phyloP scores from a whole-genome alignment of 2,888 invertebrate genomes.

The Cryptosula pallasiana region DNA sequence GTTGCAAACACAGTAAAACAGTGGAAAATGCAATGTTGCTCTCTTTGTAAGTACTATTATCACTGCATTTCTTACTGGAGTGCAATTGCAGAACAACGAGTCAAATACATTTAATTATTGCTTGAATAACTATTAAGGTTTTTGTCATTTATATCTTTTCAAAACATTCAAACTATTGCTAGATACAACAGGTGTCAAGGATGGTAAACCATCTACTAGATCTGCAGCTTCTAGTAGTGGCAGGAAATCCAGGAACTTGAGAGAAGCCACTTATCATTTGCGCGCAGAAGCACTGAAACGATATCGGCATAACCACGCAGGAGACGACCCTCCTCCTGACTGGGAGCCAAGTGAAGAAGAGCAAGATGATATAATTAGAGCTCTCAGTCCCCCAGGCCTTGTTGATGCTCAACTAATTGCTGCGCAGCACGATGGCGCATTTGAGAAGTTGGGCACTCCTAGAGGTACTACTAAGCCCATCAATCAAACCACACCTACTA shows the following conservation, averaged over 20 bases:
- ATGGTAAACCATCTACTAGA: background rate
- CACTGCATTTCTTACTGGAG: too few species aligned
- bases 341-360: background rate
- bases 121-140: too few species aligned
- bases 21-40: too few species aligned
- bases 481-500: constrained; percentile 6
- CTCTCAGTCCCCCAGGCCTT: constrained; percentile 4
- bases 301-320: constrained; percentile 30
- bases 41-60: too few species aligned
- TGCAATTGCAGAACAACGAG: too few species aligned
- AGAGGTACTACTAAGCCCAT: background rate
- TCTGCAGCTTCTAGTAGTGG: background rate
- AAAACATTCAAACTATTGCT: too few species aligned
- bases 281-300: constrained; percentile 32
- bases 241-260: constrained; percentile 29
- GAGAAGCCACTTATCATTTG: constrained; percentile 31
- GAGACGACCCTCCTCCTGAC: constrained; percentile 15
- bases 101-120: too few species aligned
- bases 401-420: background rate
- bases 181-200: background rate
- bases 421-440: background rate
- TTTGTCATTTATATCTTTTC: too few species aligned
- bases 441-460: background rate
- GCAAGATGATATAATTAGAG: constrained; percentile 16
- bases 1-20: too few species aligned